Base-by-base conservation (phyloP, 1,140 invertebrate genomes). In the Lasaia peninsularis region DNA sequence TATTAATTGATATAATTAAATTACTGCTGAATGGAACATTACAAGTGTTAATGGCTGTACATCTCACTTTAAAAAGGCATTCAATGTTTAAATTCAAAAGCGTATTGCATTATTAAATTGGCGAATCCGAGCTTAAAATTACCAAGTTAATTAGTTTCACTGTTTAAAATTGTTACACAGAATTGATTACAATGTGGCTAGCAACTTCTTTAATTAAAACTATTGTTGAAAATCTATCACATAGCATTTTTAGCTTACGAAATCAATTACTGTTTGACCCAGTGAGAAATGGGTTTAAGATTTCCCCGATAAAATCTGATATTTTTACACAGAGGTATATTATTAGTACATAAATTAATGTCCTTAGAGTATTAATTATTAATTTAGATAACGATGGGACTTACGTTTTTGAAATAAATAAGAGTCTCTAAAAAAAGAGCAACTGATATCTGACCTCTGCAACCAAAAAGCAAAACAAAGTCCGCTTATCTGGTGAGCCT, bases 121-220 rank as follows among this genome's bases (percentile, higher is more conserved):
- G 16, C 16, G 18, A 44, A 44, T 44, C 18, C 18, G 2, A 18
- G 40, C 18, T 44, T 11, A 44, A 44, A 44, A 44, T 44, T 10
- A 9, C 18, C 9, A 18, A 44, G 40, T 20, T 44, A 44, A 44
- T 44, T 20, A 44, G 7, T 44, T 44, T 44, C 9, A 18, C 40
- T 44, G 9, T 44, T 44, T 44, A 10, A 44, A 44, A 44, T 44
- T 44, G 37, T 44, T 44, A 44, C 18, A 44, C 18, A 44, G 16
- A 44, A 44, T 44, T 8, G 10, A 44, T 44, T 20, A 44, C 14
- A 40, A 2, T 2, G 11, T 44, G 16, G 40, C 14, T 9, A 18
- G 14, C 0, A 44, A 44, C 40, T 44, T 44, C 40, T 44, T 44
- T 20, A 44, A 44, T 44, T 44, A 44, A 44, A 44, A 44, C 40